Evolutionary conservation across 2,888 invertebrate species (phyloP), one percentile per base, ranked within the genome.

Genomic region (Hydroisotoma schaefferi): DNA sequence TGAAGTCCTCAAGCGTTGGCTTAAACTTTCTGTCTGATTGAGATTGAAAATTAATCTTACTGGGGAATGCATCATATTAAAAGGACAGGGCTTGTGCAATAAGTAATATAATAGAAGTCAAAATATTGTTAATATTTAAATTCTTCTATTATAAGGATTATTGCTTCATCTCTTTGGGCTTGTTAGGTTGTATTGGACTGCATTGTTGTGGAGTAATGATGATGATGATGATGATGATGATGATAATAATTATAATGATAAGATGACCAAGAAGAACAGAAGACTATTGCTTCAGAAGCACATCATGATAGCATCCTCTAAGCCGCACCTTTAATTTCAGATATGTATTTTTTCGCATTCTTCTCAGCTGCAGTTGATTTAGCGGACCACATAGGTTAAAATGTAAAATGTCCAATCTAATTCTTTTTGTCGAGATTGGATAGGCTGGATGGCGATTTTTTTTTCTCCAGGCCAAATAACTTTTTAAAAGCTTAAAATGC

Each of bases 31-130:
- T 55, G 55, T 55, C 55, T 55, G 55, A 55, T 55, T 55, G 37
- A 55, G 55, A 55, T 55, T 55, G 47, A 55, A 55, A 44, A 28
- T 55, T 46, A 46, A 46, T 46, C 46, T n/a, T n/a, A n/a, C n/a
- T n/a, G n/a, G n/a, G n/a, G n/a, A n/a, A n/a, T n/a, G n/a, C n/a
- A n/a, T n/a, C n/a, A n/a, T n/a, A n/a, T n/a, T n/a, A n/a, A n/a
- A n/a, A n/a, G n/a, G n/a, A n/a, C n/a, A n/a, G n/a, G n/a, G n/a
- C n/a, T n/a, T 46, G 46, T 6, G n/a, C 8, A 33, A 15, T 33
- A 33, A 10, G 33, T 33, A 33, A 33, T 33, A 33, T 10, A 8
- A 33, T 40, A 20, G n/a, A n/a, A n/a, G n/a, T n/a, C n/a, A n/a
- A n/a, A n/a, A n/a, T n/a, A n/a, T n/a, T n/a, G n/a, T n/a, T n/a